Percentiles rank a stretch among this genome's conserved stretches.
Conservation (phyloP, 2,113 vertebrate species). For the Nesoenas mayeri region DNA sequence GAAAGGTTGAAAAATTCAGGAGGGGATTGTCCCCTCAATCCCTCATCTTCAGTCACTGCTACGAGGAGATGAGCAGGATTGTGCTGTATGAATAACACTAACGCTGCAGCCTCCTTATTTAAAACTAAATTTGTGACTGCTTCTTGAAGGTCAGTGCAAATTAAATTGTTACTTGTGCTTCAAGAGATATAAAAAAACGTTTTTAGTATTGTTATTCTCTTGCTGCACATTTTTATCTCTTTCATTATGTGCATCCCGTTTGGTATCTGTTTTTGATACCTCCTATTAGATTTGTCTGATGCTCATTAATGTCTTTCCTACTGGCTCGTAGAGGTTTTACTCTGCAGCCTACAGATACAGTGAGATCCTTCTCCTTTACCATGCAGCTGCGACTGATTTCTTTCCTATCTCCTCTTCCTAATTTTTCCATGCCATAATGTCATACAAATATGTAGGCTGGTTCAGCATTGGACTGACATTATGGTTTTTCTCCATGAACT, state of each 20-base stretch:
- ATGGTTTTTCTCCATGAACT: not conserved
- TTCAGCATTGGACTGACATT: not conserved
- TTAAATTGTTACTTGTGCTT: not conserved
- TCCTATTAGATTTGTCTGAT: conserved; percentile 28
- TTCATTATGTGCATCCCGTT: conserved; percentile 4
- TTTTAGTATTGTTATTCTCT: not conserved
- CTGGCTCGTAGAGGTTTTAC: not conserved
- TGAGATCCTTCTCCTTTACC: not conserved
- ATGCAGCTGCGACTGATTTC: not conserved
- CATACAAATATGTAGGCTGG: not conserved
- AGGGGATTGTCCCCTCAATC: not conserved
- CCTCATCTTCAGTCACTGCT: rapidly evolving
- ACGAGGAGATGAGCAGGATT: not conserved
- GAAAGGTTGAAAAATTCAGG: not conserved
- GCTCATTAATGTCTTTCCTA: not conserved
- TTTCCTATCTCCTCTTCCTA: not conserved
- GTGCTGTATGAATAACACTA: not conserved
- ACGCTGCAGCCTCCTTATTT: not conserved
- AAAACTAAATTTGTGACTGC: not conserved
- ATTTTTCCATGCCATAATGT: not conserved
- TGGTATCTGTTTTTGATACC: not conserved
- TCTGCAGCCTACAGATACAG: not conserved
- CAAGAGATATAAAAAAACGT: not conserved
- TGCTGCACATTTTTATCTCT: not conserved
- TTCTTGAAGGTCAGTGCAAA: not conserved